phyloP scores from a whole-genome alignment of 2,113 vertebrate species.

The Periophthalmus modestus region DNA sequence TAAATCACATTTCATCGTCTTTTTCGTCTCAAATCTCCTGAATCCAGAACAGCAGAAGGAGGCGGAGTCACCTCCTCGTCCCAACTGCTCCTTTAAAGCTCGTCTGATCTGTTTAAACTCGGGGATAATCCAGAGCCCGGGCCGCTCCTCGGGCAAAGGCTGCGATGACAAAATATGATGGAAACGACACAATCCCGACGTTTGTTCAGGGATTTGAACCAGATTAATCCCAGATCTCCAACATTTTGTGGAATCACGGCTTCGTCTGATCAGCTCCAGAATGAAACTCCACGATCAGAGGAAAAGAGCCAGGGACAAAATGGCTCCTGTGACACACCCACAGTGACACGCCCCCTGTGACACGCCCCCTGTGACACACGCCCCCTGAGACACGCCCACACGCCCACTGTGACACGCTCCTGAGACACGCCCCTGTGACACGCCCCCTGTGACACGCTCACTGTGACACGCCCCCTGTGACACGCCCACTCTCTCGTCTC shows the following conservation, averaged over 20 bases:
- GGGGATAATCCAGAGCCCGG: neutral
- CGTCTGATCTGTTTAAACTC: neutral
- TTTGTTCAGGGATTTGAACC: neutral
- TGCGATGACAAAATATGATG: neutral
- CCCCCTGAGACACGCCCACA: no score
- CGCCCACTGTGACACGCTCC: no score
- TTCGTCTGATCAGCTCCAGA: neutral
- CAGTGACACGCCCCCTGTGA: no score
- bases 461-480: no score
- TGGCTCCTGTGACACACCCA: no score
- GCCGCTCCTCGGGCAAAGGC: neutral
- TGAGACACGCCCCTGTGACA: no score
- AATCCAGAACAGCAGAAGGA: neutral
- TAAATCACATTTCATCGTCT: neutral
- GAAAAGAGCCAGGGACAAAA: no score
- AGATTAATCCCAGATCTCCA: neutral
- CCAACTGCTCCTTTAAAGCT: neutral
- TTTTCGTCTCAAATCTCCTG: neutral
- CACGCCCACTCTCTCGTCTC: no score
- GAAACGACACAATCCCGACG: neutral
- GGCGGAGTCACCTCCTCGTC: neutral
- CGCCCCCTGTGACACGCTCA: no score
- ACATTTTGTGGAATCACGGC: neutral
- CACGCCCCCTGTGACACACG: no score
- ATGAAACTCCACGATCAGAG: no score